Conservation (phyloP, 1,140 invertebrate species). For the Listronotus bonariensis region DNA sequence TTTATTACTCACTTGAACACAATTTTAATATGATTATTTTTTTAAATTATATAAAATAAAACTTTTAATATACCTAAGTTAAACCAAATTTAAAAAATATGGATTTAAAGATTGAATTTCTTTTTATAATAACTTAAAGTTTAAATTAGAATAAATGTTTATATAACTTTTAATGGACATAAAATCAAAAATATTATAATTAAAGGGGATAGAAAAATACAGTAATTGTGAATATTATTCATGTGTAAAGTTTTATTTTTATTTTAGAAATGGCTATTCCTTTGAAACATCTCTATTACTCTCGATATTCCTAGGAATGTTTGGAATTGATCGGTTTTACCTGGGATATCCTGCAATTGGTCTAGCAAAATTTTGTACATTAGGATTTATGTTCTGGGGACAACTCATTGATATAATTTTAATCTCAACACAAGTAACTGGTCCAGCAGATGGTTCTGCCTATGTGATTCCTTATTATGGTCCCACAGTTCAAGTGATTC, state of each 20-base stretch:
- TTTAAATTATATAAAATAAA: too few relatives aligned
- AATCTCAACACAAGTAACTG: conserved; percentile 89
- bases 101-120: too few relatives aligned
- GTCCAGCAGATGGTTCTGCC: conserved; percentile 94
- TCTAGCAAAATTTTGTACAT: conserved; percentile 90
- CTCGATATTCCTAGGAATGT: conserved; percentile 95
- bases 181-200: background rate
- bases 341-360: conserved; percentile 95
- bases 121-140: too few relatives aligned
- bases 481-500: conserved; percentile 77
- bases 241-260: conserved; percentile 33
- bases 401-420: conserved; percentile 94
- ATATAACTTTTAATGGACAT: too few relatives aligned
- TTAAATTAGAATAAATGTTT: too few relatives aligned
- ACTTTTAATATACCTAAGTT: too few relatives aligned
- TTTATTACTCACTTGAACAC: too few relatives aligned
- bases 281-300: conserved; percentile 90
- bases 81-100: too few relatives aligned
- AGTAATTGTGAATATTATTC: conserved; percentile 4
- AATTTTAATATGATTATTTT: too few relatives aligned
- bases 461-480: conserved; percentile 96
- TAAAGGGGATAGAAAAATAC: conserved; percentile 40
- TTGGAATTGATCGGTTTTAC: conserved; percentile 97
- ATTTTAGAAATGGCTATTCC: conserved; percentile 87
- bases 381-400: conserved; percentile 96